These are phyloP conservation scores for Drosophila emarginata DNA, from an alignment of 2,888 invertebrate genomes.

Conservation along the genomic window DNA sequence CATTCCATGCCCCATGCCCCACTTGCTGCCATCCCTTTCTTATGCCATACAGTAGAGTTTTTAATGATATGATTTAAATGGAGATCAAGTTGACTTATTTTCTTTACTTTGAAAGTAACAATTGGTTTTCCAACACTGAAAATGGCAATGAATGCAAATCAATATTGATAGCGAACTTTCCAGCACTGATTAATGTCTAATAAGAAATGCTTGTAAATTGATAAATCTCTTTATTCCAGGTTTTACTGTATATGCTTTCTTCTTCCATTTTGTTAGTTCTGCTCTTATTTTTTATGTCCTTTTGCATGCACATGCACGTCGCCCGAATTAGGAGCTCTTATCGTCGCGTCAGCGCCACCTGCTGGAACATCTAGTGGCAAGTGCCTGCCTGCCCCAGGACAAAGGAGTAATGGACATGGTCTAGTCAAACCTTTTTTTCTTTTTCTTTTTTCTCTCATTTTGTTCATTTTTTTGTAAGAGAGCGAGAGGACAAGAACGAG, in stretches of 20 bases:
- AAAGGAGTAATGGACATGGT: constrained; percentile 47
- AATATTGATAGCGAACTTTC: too few species aligned
- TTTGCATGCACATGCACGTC: constrained; percentile 58
- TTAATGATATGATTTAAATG: not conserved
- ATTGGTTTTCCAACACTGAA: too few species aligned
- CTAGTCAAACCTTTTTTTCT: constrained; percentile 13
- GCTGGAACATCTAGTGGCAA: constrained; percentile 53
- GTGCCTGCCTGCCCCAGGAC: constrained; percentile 9
- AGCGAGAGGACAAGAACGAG: not conserved
- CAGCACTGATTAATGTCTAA: too few species aligned
- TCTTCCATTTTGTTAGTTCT: not conserved
- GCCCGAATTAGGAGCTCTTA: constrained; percentile 62
- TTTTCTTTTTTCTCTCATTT: not conserved
- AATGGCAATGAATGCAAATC: too few species aligned
- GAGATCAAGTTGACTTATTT: not conserved
- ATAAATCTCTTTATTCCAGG: not conserved
- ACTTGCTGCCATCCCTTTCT: not conserved
- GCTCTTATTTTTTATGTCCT: constrained; percentile 3
- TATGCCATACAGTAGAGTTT: not conserved
- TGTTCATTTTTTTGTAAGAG: constrained; percentile 7
- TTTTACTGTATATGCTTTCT: not conserved
- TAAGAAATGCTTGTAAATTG: too few species aligned
- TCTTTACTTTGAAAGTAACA: too few species aligned
- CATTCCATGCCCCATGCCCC: not conserved
- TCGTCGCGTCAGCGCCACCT: constrained; percentile 67